phyloP scores from a whole-genome alignment of 2,113 vertebrate genomes.

The Anser cygnoides region DNA sequence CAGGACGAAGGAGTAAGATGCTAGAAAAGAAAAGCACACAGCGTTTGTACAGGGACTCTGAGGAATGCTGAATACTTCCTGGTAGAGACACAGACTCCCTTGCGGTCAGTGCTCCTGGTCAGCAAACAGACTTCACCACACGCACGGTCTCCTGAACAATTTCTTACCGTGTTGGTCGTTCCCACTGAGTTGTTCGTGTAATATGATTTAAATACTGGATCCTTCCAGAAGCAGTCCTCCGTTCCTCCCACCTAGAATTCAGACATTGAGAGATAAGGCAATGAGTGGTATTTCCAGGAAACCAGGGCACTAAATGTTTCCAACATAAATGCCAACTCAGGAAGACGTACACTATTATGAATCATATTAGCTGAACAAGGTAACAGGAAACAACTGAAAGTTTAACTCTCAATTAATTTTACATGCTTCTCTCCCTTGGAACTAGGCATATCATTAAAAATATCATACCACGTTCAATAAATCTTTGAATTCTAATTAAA shows the following conservation, averaged over 20 bases:
- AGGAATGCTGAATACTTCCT: neutral
- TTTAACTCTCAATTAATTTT: constrained; percentile 16
- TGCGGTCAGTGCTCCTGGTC: neutral
- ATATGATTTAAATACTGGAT: constrained; percentile 97
- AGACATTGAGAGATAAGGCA: constrained; percentile 67
- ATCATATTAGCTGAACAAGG: constrained; percentile 36
- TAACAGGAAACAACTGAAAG: constrained; percentile 49
- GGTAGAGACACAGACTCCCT: neutral
- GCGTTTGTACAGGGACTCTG: neutral
- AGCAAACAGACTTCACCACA: neutral
- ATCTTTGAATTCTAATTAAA: neutral
- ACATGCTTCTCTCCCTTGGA: neutral
- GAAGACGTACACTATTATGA: constrained; percentile 50
- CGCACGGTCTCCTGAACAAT: neutral
- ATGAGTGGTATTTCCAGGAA: constrained; percentile 64
- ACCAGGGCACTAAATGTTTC: constrained; percentile 50
- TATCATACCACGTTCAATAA: neutral
- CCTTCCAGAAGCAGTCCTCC: constrained; percentile 92
- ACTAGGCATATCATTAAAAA: neutral
- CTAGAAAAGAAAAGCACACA: neutral
- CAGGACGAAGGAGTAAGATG: neutral
- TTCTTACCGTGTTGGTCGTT: constrained; percentile 90
- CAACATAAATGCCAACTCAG: constrained; percentile 56
- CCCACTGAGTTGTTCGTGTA: constrained; percentile 94
- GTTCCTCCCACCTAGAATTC: constrained; percentile 91